Evolutionary conservation across 2,113 vertebrate species (phyloP).

Genomic region (Phoxinus phoxinus): DNA sequence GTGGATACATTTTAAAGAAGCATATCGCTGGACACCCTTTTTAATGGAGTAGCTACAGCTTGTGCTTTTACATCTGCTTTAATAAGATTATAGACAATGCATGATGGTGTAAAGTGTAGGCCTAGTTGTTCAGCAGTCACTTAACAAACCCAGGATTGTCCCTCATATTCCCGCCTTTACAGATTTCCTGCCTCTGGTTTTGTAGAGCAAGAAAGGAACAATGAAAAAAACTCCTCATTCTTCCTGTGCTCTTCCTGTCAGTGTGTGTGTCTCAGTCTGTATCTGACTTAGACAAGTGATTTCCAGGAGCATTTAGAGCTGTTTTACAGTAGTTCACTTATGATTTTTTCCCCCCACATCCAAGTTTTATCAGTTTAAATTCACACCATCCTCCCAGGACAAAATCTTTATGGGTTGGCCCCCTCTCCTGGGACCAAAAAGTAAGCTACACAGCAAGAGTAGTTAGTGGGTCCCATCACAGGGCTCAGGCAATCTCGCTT

Average conservation of each 20-base stretch:
- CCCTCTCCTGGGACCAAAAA: background rate
- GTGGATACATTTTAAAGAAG: background rate
- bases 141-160: constrained; percentile 48
- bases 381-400: background rate
- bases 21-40: background rate
- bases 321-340: background rate
- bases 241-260: constrained; percentile 63
- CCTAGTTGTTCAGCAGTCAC: background rate
- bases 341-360: background rate
- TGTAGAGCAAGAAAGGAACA: constrained; percentile 55
- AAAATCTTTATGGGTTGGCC: background rate
- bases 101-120: background rate
- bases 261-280: background rate
- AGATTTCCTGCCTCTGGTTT: constrained; percentile 51
- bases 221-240: constrained; percentile 56
- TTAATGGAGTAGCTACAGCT: background rate
- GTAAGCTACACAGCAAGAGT: background rate
- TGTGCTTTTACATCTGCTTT: constrained; percentile 1
- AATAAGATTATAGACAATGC: background rate
- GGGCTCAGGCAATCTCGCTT: background rate
- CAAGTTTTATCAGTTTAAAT: background rate
- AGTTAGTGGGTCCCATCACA: background rate
- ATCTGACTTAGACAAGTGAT: background rate
- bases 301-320: background rate
- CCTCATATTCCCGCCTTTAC: constrained; percentile 59